These are phyloP conservation scores for Adelphocoris suturalis DNA, from an alignment of 2,888 invertebrate genomes.

Conservation along the genomic window DNA sequence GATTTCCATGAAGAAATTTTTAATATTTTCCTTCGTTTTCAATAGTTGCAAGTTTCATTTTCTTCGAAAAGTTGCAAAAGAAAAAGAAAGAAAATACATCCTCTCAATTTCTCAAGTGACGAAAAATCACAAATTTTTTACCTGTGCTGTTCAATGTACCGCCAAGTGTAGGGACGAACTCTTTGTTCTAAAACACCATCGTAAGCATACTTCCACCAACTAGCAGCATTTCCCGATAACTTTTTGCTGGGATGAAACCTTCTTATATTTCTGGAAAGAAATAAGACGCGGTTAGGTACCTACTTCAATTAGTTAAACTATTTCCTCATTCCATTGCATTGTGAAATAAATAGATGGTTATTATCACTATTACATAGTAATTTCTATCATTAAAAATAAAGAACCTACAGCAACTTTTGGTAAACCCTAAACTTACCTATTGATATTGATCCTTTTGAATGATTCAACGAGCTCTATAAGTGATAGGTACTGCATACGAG, in stretches of 20 bases:
- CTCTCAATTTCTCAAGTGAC: too few species aligned
- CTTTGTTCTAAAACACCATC: constrained; percentile 86
- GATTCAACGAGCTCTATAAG: constrained; percentile 79
- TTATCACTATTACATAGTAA: background rate
- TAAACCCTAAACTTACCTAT: constrained; percentile 80
- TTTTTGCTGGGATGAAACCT: constrained; percentile 83
- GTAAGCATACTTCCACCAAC: constrained; percentile 89
- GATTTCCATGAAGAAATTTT: too few species aligned
- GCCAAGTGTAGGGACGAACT: constrained; percentile 88
- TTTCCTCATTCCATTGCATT: too few species aligned
- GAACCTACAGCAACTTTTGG: too few species aligned
- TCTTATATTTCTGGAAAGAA: constrained; percentile 81
- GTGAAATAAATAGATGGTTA: background rate
- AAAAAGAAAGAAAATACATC: too few species aligned
- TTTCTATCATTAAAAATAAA: too few species aligned
- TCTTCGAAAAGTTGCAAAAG: too few species aligned
- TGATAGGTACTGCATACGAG: constrained; percentile 84
- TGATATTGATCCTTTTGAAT: constrained; percentile 83
- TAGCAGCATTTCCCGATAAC: constrained; percentile 81
- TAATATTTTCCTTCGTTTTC: too few species aligned
- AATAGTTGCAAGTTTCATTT: too few species aligned
- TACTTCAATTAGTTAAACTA: too few species aligned
- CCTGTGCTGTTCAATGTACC: constrained; percentile 84
- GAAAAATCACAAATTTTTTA: constrained; percentile 74
- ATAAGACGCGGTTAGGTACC: background rate